Conservation (phyloP, 2,888 invertebrate genomes). For the Cyaniris semiargus region DNA sequence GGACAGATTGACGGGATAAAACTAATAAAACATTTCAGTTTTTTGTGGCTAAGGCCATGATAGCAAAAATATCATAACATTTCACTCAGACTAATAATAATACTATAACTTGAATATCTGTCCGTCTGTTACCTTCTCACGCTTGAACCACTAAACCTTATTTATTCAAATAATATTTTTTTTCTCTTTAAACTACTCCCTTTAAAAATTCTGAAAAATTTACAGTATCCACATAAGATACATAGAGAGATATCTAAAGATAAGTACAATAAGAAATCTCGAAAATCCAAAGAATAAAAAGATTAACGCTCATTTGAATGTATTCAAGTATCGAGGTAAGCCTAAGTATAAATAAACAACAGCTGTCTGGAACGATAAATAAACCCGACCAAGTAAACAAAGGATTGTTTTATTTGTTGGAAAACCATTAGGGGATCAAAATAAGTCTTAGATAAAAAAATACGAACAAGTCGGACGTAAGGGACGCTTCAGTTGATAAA, state of each 20-base stretch:
- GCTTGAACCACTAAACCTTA: too few species aligned
- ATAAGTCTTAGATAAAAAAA: constrained; percentile 60
- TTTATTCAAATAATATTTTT: too few species aligned
- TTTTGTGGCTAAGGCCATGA: too few species aligned
- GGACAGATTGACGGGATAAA: too few species aligned
- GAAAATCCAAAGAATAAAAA: constrained; percentile 12
- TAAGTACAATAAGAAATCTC: background rate
- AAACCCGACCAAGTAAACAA: constrained; percentile 66
- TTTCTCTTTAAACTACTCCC: too few species aligned
- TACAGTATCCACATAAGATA: background rate
- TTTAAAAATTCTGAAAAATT: too few species aligned
- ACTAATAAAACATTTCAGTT: too few species aligned
- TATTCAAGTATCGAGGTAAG: constrained; percentile 48
- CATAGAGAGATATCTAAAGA: too few species aligned
- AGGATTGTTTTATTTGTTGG: constrained; percentile 68
- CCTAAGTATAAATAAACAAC: constrained; percentile 66
- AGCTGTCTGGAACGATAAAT: constrained; percentile 70
- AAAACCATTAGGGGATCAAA: constrained; percentile 68
- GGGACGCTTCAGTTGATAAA: constrained; percentile 41
- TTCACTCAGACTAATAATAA: too few species aligned
- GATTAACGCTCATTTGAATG: constrained; percentile 15
- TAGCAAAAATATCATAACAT: too few species aligned
- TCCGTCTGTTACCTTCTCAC: too few species aligned
- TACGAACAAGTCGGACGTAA: constrained; percentile 49
- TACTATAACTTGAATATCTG: too few species aligned